A percentile compares a stretch with the other conserved stretches of the same genome.
Conservation (phyloP, 2,113 vertebrate species). For the Percopsis transmontana region DNA sequence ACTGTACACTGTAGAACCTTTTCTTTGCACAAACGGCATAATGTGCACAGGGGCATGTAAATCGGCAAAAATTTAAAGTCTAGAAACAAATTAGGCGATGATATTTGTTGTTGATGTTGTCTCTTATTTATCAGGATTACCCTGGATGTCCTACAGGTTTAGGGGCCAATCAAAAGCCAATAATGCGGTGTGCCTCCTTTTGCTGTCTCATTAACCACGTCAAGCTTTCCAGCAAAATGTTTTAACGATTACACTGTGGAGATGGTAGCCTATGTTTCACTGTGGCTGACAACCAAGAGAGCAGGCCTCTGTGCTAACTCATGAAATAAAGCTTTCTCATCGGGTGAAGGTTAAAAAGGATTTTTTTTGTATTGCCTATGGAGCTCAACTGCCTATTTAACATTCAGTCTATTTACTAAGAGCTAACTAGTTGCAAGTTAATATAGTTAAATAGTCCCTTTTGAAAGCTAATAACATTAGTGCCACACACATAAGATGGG, state of each 20-base stretch:
- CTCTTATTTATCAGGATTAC: slow-evolving; percentile 20
- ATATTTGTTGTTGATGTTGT: slow-evolving; percentile 22
- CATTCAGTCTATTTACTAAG: too few relatives aligned
- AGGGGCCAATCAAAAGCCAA: slow-evolving; percentile 18
- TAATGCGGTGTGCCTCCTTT: slow-evolving; percentile 21
- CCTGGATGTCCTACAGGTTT: slow-evolving; percentile 31
- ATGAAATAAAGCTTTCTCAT: slow-evolving; percentile 19
- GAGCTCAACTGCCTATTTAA: too few relatives aligned
- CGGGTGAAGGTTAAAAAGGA: too few relatives aligned
- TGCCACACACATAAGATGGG: too few relatives aligned
- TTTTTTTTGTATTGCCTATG: too few relatives aligned
- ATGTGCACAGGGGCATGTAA: too few relatives aligned
- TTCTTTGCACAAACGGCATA: too few relatives aligned
- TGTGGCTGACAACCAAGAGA: slow-evolving; percentile 16
- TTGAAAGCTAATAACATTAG: too few relatives aligned
- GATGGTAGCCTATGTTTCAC: slow-evolving; percentile 43
- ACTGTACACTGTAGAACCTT: too few relatives aligned
- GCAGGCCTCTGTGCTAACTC: slow-evolving; percentile 15
- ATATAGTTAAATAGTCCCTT: too few relatives aligned
- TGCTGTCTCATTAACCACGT: slow-evolving; percentile 53
- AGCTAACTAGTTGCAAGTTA: too few relatives aligned
- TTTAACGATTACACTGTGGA: slow-evolving; percentile 19
- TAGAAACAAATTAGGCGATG: neutral
- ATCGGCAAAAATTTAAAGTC: too few relatives aligned
- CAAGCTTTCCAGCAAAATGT: slow-evolving; percentile 15